Base-by-base conservation (phyloP, 2,797 vertebrate species). In the Alectoris magna region DNA sequence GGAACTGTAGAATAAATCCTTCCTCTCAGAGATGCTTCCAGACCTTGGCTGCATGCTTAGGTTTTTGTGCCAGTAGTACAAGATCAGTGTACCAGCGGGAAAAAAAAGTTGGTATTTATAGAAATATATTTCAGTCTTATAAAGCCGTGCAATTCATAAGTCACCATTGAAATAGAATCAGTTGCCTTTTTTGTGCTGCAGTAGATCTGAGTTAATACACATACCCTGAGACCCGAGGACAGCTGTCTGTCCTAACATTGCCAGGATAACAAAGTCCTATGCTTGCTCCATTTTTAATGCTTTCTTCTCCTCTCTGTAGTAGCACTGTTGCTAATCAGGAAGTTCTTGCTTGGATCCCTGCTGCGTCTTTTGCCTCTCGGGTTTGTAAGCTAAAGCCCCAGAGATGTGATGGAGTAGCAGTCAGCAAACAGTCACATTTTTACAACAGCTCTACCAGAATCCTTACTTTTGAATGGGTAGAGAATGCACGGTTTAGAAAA, bases 141-240 rank as follows among this genome's bases (percentile, higher is more conserved):
- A 27, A n/a, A 64, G 48, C 51, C 79, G 44, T 68, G 36, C 29
- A 68, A 44, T 14, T 83, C 6, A 9, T 60, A 60, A 68, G 43
- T 44, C 27, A 79, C 64, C 44, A 60, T 38, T 80, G 48, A 63
- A 80, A 55, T 31, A 38, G 43, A 60, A 64, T 71, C 27, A 56
- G 55, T 38, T 71, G 10, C 14, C 6, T 66, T 84, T 59, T 73
- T 69, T 76, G 3, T 63, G 67, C 19, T 44, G 41, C 27, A 91
- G 46, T 82, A 91, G 70, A 51, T 26, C 38, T 81, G 31, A 41
- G 66, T 66, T 80, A 55, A 66, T 82, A 13, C 36, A n/a, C 39
- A 8, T 14, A 24, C 26, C 8, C 4, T 1, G 1, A 29, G 12
- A 44, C 12, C 1, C 38, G 27, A 9, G 31, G 4, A n/a, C 24